A percentile compares a stretch with the other conserved stretches of the same genome.
phyloP scores from a whole-genome alignment of 2,888 invertebrate species.

The Melangyna quadrimaculata region DNA sequence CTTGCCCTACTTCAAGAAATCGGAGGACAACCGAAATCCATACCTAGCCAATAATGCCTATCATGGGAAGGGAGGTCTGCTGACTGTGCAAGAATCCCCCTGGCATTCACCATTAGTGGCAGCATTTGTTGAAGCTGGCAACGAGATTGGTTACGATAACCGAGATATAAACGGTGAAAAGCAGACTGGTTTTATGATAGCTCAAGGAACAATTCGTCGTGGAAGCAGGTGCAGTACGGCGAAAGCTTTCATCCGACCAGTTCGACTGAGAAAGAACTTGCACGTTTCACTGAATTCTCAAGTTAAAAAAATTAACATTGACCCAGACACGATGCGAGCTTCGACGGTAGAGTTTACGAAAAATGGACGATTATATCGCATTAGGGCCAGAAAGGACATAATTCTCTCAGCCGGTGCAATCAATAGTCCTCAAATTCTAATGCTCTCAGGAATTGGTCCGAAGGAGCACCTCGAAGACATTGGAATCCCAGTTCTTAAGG shows the following conservation, averaged over 20 bases:
- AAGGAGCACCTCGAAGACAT: slow-evolving; percentile 85
- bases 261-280: slow-evolving; percentile 88
- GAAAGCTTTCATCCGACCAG: slow-evolving; percentile 92
- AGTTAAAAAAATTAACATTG: slow-evolving; percentile 88
- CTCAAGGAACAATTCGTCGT: slow-evolving; percentile 89
- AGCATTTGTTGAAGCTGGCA: slow-evolving; percentile 91
- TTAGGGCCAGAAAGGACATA: slow-evolving; percentile 90
- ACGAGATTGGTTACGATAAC: slow-evolving; percentile 91
- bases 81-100: slow-evolving; percentile 91
- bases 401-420: slow-evolving; percentile 95
- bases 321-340: slow-evolving; percentile 88
- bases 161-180: slow-evolving; percentile 90
- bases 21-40: slow-evolving; percentile 93
- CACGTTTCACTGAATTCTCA: slow-evolving; percentile 91
- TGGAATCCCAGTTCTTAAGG: slow-evolving; percentile 88
- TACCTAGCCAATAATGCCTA: slow-evolving; percentile 86
- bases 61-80: slow-evolving; percentile 87
- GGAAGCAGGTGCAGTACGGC: slow-evolving; percentile 93
- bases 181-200: slow-evolving; percentile 91
- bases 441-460: slow-evolving; percentile 94
- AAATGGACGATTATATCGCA: slow-evolving; percentile 86
- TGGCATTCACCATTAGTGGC: slow-evolving; percentile 92
- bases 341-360: slow-evolving; percentile 91
- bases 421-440: slow-evolving; percentile 94
- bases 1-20: slow-evolving; percentile 93